Evolutionary conservation across 2,888 invertebrate genomes (phyloP), one percentile per base, ranked within the genome.

Genomic region (Sialis lutaria): DNA sequence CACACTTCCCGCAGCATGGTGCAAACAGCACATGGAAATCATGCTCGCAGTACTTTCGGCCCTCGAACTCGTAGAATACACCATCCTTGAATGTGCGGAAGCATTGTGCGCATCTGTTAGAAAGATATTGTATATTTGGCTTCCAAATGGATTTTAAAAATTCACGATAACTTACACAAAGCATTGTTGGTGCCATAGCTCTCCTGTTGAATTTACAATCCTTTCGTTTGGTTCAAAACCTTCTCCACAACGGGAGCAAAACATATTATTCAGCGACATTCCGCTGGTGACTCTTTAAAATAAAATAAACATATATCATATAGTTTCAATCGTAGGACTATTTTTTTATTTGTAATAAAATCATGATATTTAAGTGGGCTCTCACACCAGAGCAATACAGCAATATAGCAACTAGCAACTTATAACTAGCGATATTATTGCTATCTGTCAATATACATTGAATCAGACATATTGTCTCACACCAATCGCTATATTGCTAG

Each of bases 61-160:
- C 96, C 66, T 98, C 98, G 64, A 96, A 98, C 70, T 98, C 97
- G 65, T 95, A 98, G 65, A 96, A 98, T 43, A 93, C 81, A 46
- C 96, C 96, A 61, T 97, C 96, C 50, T 90, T 91, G 62, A 98
- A 98, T 42, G 92, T 86, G 50, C 95, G 85, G 67, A 98, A 98
- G 64, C 98, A 98, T 69, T 98, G 98, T 1, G 96, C 96, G 67
- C 97, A 98, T 30, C 96, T 89, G 57, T 35, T 47, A 44, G 48
- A 51, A 51, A 46, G 12, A 8, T 37, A 37, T 8, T 12, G 46
- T 33, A 33, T 39, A 45, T 34, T 47, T 37, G 33, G 34, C 8
- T 2, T 31, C n/a, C n/a, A n/a, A n/a, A n/a, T n/a, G n/a, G n/a
- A n/a, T n/a, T n/a, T n/a, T n/a, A n/a, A n/a, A n/a, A 22, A 39